phyloP scores from a whole-genome alignment of 2,113 vertebrate species.

The Oxygymnocypris stewartii region DNA sequence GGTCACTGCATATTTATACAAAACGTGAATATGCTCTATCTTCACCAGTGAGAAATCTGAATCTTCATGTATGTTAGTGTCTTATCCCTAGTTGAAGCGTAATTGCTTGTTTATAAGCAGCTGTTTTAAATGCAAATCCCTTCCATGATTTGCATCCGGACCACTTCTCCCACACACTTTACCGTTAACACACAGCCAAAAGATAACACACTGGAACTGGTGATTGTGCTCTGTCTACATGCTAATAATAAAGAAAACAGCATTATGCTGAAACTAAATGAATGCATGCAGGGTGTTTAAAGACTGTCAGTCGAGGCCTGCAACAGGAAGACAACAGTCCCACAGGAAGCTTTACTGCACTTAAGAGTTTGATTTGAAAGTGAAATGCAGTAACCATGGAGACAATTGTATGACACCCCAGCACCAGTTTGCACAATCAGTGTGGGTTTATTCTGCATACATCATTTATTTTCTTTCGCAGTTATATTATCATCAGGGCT shows the following conservation, averaged over 20 bases:
- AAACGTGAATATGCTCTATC: neutral
- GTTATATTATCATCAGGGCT: neutral
- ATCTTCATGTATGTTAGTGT: slow-evolving; percentile 1
- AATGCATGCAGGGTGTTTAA: slow-evolving; percentile 43
- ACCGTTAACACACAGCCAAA: slow-evolving; percentile 28
- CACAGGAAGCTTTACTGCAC: slow-evolving; percentile 46
- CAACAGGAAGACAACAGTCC: slow-evolving; percentile 27
- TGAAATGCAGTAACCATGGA: slow-evolving; percentile 22
- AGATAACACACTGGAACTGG: slow-evolving; percentile 20
- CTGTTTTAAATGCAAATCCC: slow-evolving; percentile 36
- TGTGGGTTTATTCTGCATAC: neutral
- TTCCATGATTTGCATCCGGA: slow-evolving; percentile 32
- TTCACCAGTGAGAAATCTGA: slow-evolving; percentile 1
- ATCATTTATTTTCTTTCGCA: neutral
- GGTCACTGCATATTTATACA: neutral
- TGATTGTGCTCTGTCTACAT: slow-evolving; percentile 27
- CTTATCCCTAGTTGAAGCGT: slow-evolving; percentile 21
- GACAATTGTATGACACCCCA: slow-evolving; percentile 14
- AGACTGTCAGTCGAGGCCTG: slow-evolving; percentile 8
- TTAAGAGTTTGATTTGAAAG: neutral
- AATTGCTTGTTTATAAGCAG: slow-evolving; percentile 44
- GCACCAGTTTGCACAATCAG: neutral
- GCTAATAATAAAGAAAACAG: slow-evolving; percentile 43
- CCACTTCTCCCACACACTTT: slow-evolving; percentile 18
- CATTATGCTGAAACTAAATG: slow-evolving; percentile 49